Evolutionary conservation across 2,113 vertebrate genomes (phyloP), one percentile per base, ranked within the genome.

Genomic region (Asarcornis scutulata): DNA sequence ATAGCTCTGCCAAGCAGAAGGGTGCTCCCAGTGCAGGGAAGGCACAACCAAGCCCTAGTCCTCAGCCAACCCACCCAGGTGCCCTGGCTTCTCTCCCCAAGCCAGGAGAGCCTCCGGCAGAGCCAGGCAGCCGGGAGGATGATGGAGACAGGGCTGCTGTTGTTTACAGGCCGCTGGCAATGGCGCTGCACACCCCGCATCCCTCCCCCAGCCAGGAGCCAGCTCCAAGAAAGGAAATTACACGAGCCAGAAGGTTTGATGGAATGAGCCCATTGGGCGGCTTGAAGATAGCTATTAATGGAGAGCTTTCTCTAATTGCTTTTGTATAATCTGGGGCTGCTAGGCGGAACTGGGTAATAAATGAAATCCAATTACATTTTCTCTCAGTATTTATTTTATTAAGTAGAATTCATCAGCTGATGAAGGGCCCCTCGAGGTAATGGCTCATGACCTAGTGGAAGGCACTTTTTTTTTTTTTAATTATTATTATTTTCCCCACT

Each of bases 321-420:
- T 97, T 97, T 96, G 96, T 97, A 97, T 97, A 97, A 97, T 96
- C 94, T 95, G 96, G 93, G 96, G 96, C 97, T 97, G 97, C 97
- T 96, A 95, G 95, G 96, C 95, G 92, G 97, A 97, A 97, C 97
- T 96, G 97, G 97, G 96, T 97, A 97, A 97, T 97, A 97, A 97
- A 97, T 96, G 96, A 97, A 97, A 97, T 96, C 97, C 97, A 97
- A 97, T 97, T 97, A 96, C 94, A 94, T 96, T 96, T 96, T 97
- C 95, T 96, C 97, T 95, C 94, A 80, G 96, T 97, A 96, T 97
- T 97, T 97, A 97, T 97, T 97, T 97, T 97, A 97, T 97, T 97
- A 97, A 94, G 96, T 95, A 96, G 94, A 97, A 97, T 97, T 97
- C 94, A 91, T 96, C 97, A 93, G 94, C 94, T 96, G 97, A 95